Conservation (phyloP, 2,888 invertebrate genomes). For the Rhabditoides inermis region DNA sequence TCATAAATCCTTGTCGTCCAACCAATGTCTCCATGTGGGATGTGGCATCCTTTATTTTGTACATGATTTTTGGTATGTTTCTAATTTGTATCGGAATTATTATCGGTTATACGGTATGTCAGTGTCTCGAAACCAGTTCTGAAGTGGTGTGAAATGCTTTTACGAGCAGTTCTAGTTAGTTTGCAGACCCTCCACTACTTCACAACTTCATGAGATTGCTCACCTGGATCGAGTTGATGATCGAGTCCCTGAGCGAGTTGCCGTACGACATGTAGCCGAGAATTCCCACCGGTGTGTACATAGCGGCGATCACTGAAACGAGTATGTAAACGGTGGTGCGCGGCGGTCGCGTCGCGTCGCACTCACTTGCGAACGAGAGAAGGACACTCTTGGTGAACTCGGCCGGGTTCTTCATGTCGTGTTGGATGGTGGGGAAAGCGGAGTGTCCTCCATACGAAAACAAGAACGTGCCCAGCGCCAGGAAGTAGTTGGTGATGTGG, state of each 20-base stretch:
- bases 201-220: no score
- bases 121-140: no score
- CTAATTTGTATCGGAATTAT: no score
- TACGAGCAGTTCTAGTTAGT: no score
- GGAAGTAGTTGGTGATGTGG: constrained; percentile 37
- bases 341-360: neutral
- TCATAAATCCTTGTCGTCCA: no score
- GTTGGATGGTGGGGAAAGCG: constrained; percentile 47
- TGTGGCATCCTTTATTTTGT: no score
- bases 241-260: constrained; percentile 36
- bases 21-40: no score
- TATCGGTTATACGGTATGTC: no score
- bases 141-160: no score
- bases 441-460: constrained; percentile 44
- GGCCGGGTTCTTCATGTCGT: constrained; percentile 45
- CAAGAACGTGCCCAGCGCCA: constrained; percentile 47
- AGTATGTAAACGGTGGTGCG: neutral
- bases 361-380: constrained; percentile 39
- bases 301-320: constrained; percentile 36
- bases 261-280: constrained; percentile 42
- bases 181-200: no score
- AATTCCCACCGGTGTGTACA: constrained; percentile 44
- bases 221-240: constrained; percentile 39
- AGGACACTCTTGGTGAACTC: constrained; percentile 42
- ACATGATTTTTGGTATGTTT: no score